phyloP scores from a whole-genome alignment of 2,888 invertebrate genomes.

The Acanthopleura granulata region DNA sequence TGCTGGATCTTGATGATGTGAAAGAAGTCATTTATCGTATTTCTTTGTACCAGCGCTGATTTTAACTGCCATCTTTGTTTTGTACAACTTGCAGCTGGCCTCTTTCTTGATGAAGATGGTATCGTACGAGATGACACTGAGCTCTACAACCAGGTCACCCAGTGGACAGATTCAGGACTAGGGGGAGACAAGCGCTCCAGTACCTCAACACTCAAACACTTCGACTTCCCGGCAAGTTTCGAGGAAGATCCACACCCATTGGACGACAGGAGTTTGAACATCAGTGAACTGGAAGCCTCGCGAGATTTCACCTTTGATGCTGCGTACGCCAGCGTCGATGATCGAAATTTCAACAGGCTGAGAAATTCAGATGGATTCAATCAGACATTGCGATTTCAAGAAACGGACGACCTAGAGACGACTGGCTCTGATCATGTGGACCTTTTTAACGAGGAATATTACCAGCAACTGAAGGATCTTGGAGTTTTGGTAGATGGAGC shows the following conservation, averaged over 20 bases:
- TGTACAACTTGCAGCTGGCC: conserved; percentile 25
- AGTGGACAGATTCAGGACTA: conserved; percentile 63
- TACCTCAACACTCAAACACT: conserved; percentile 50
- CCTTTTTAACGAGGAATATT: conserved; percentile 52
- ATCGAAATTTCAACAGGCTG: conserved; percentile 34
- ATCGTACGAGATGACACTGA: conserved; percentile 56
- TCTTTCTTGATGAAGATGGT: conserved; percentile 59
- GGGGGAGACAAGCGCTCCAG: conserved; percentile 55
- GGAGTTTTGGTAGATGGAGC: conserved; percentile 58
- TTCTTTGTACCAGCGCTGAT: not conserved
- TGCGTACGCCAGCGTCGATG: conserved; percentile 22
- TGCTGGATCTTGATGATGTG: no score
- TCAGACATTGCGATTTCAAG: conserved; percentile 42
- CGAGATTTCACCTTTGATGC: conserved; percentile 52
- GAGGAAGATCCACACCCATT: conserved; percentile 49
- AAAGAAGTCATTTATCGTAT: not conserved
- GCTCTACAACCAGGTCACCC: conserved; percentile 49
- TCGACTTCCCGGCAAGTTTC: conserved; percentile 51
- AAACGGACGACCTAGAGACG: conserved; percentile 20
- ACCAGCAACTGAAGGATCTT: conserved; percentile 53
- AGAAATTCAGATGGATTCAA: conserved; percentile 44
- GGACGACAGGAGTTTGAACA: conserved; percentile 58
- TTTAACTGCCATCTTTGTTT: not conserved
- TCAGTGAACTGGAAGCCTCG: conserved; percentile 65
- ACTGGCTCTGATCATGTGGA: conserved; percentile 2